phyloP scores from a whole-genome alignment of 2,113 vertebrate species.

The Rhinogobius similis region DNA sequence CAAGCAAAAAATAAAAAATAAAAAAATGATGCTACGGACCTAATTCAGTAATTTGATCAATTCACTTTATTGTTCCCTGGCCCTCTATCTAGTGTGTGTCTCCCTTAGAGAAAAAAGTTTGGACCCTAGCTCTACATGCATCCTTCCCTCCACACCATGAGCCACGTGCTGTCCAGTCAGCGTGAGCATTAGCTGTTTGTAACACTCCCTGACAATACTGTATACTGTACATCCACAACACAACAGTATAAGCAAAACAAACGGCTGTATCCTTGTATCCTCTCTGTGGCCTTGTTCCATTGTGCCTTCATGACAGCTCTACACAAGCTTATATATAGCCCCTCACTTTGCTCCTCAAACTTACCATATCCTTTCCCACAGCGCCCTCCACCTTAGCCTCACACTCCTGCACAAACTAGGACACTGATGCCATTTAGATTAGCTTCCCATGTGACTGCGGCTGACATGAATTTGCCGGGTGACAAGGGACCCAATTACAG shows the following conservation, averaged over 20 bases:
- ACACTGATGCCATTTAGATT: conserved; percentile 78
- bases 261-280: conserved; percentile 8
- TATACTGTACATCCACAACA: not conserved
- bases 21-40: too few species aligned
- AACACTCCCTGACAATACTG: not conserved
- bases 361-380: conserved; percentile 18
- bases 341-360: conserved; percentile 16
- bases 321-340: conserved; percentile 15
- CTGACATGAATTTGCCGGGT: conserved; percentile 71
- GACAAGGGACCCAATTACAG: conserved; percentile 78
- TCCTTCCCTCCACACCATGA: not conserved
- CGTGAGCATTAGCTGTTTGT: not conserved
- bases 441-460: conserved; percentile 66
- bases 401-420: conserved; percentile 63
- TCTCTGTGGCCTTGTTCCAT: not conserved
- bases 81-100: too few species aligned
- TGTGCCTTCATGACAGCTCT: conserved; percentile 20
- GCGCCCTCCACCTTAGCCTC: not conserved
- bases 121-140: not conserved
- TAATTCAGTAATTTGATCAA: too few species aligned
- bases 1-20: too few species aligned
- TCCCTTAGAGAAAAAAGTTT: too few species aligned
- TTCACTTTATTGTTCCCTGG: too few species aligned
- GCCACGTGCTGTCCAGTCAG: not conserved
- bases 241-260: conserved; percentile 10